Evolutionary conservation across 1,140 invertebrate species (phyloP).

Genomic region (Andrena cerasifolii): DNA sequence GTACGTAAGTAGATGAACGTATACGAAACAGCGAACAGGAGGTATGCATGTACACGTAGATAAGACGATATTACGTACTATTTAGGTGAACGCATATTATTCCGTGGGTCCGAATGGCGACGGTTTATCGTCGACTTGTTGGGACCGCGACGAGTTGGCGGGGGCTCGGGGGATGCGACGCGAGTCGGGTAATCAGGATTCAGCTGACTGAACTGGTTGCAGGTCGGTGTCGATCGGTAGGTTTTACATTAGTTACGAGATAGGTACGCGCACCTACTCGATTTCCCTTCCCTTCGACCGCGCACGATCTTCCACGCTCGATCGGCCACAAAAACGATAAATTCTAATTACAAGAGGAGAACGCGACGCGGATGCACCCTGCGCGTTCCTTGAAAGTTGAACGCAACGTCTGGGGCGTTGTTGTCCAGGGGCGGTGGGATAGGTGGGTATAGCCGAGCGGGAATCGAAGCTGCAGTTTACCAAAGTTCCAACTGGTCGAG

Average conservation of each 20-base stretch:
- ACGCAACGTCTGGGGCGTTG: neutral
- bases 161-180: no score
- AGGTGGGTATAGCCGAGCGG: neutral
- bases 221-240: no score
- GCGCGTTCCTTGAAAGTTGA: neutral
- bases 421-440: neutral
- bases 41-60: no score
- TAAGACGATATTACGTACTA: no score
- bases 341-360: slow-evolving; percentile 46
- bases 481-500: neutral
- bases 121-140: neutral
- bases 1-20: no score
- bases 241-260: slow-evolving; percentile 3
- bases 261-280: neutral
- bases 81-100: no score
- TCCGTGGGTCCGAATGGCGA: no score
- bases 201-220: no score
- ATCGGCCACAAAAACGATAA: slow-evolving; percentile 44
- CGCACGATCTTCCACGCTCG: slow-evolving; percentile 12
- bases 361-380: neutral
- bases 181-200: no score
- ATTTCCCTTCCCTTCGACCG: slow-evolving; percentile 16
- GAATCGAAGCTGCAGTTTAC: neutral
- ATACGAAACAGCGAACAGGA: no score
- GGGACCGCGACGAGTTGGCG: neutral